Base-by-base conservation (phyloP, 30 jellyfish, hydroid and myxozoan genomes). In the Clytia hemisphaerica region DNA sequence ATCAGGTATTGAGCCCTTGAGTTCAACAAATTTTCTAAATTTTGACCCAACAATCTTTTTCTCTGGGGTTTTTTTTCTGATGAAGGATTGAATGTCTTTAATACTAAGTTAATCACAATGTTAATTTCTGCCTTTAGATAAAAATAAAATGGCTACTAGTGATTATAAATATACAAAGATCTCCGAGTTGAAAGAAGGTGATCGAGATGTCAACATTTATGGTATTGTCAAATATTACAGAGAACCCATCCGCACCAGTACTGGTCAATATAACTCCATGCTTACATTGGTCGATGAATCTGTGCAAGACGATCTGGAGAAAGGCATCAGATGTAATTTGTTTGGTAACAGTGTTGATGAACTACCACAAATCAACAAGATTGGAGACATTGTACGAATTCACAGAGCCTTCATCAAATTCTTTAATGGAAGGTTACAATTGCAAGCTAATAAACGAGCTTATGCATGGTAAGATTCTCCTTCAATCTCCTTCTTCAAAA, bases 381-480 rank as follows among this genome's bases (percentile, higher is more conserved):
- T 79, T 57, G 93, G 93, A 4, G 76, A 71, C 34, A 30, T 79
- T 25, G 57, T 79, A 25, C 60, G 93, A 10, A 38, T 79, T 45
- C 93, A 79, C 48, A 59, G 81, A 55, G 36, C 71, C 51, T 38
- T 12, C 4, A 64, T 79, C 22, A 58, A 45, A 35, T 19, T 22
- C 14, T 79, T 37, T 50, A 79, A 79, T 38, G 88, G 81, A 7
- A 29, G 74, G 18, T 62, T 71, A 36, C 93, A 79, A 64, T 53
- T 46, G 28, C 33, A 45, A 19, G 54, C 38, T 24, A 69, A 58
- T 14, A 54, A 42, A 48, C 83, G 92, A 1, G n/a, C n/a, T n/a
- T 67, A 26, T 30, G 37, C 92, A 30, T 78, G 92, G 92, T 78
- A 65, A 36, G 64, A 53, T 27, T 63, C 19, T 9, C n/a, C n/a